A percentile compares a stretch with the other conserved stretches of the same genome.
Conservation (phyloP, 2,888 invertebrate species). For the Nomada fucata region DNA sequence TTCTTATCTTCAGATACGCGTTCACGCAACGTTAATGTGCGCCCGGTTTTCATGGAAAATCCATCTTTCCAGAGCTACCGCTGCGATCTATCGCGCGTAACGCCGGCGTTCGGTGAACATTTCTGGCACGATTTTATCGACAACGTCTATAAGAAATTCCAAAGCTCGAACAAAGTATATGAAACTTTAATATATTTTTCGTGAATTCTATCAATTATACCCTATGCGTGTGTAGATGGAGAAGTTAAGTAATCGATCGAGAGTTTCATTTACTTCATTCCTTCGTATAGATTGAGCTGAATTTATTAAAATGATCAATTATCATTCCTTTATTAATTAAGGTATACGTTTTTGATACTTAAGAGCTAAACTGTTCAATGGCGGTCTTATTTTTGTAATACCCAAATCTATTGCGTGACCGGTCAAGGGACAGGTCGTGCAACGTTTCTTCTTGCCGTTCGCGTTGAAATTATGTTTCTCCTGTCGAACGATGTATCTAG, state of each 20-base stretch:
- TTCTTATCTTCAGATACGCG: neutral
- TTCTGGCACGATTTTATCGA: neutral
- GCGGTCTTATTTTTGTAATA: slow-evolving; percentile 69
- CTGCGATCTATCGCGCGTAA: neutral
- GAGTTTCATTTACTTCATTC: slow-evolving; percentile 1
- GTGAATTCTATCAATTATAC: too few species aligned
- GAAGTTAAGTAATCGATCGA: neutral
- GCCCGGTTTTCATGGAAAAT: neutral
- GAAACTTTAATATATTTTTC: neutral
- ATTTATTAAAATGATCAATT: neutral
- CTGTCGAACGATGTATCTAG: slow-evolving; percentile 74
- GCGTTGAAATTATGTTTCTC: slow-evolving; percentile 62
- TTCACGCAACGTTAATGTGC: neutral
- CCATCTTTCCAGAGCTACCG: neutral
- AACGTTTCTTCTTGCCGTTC: slow-evolving; percentile 67
- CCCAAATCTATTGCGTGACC: slow-evolving; percentile 79
- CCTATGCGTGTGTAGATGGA: too few species aligned
- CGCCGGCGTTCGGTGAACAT: neutral
- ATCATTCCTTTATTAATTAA: neutral
- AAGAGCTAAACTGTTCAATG: slow-evolving; percentile 75
- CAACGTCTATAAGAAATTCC: slow-evolving; percentile 13
- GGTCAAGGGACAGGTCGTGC: slow-evolving; percentile 74
- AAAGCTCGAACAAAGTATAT: neutral
- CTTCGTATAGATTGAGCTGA: neutral
- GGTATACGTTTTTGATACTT: slow-evolving; percentile 72